These are phyloP conservation scores for Parotocinclus haroldoi DNA, from an alignment of 2,797 vertebrate species.

Conservation along the genomic window DNA sequence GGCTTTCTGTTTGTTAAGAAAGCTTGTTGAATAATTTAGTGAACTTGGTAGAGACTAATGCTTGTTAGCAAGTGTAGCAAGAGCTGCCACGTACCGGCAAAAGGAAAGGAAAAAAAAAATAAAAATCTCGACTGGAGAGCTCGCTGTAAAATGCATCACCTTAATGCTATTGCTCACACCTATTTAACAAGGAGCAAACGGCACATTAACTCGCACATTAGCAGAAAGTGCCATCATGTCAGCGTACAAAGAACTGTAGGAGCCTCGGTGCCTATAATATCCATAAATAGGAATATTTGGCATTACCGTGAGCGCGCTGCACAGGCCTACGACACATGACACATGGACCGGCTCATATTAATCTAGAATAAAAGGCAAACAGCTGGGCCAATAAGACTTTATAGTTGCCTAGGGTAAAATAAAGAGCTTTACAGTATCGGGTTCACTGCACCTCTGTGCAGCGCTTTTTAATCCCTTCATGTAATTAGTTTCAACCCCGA, in stretches of 20 bases:
- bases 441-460: conserved; percentile 15
- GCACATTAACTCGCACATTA: neutral
- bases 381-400: conserved; percentile 20
- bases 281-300: neutral
- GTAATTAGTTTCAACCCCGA: conserved; percentile 33
- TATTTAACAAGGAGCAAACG: neutral
- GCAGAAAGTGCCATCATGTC: neutral
- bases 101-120: too few species aligned
- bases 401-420: conserved; percentile 13
- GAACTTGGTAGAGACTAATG: neutral
- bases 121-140: too few species aligned
- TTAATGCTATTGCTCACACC: neutral
- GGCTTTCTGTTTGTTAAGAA: too few species aligned
- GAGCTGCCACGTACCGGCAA: neutral
- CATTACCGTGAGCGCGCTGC: neutral
- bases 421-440: neutral
- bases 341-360: neutral
- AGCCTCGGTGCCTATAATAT: neutral
- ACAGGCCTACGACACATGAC: neutral
- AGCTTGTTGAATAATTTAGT: too few species aligned
- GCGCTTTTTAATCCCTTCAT: conserved; percentile 19
- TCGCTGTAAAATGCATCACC: neutral
- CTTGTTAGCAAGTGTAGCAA: neutral
- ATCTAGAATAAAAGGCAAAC: neutral
- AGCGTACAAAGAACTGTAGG: neutral